A percentile compares a stretch with the other conserved stretches of the same genome.
Evolutionary conservation across 2,888 invertebrate genomes (phyloP).

Genomic region (Agriopis marginaria): DNA sequence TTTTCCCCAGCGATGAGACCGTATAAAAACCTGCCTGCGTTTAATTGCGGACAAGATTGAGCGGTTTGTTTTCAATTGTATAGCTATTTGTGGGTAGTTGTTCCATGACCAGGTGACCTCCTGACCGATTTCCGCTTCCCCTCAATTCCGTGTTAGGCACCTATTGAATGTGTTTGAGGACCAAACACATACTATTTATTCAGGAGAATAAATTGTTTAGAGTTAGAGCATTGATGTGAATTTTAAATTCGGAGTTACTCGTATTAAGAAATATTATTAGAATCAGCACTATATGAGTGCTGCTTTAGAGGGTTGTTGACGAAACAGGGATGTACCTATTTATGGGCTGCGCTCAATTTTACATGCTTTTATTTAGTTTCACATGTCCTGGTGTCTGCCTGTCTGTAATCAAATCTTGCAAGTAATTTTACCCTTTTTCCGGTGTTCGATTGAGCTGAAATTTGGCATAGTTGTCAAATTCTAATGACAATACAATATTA

Average conservation of each 20-base stretch:
- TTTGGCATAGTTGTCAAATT: too few relatives aligned
- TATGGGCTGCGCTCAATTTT: too few relatives aligned
- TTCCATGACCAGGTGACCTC: conserved; percentile 36
- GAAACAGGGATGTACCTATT: too few relatives aligned
- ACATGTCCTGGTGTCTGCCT: too few relatives aligned
- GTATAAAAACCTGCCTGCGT: conserved; percentile 39
- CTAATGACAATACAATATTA: too few relatives aligned
- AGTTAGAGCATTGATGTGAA: conserved; percentile 5
- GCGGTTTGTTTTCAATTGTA: conserved; percentile 32
- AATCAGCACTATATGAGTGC: too few relatives aligned
- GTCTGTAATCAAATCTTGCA: too few relatives aligned
- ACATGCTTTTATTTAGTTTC: too few relatives aligned
- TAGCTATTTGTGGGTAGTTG: conserved; percentile 17
- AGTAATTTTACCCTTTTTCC: too few relatives aligned
- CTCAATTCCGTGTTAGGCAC: conserved; percentile 35
- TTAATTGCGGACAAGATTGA: conserved; percentile 43
- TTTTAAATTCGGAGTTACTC: not conserved
- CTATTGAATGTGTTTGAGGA: conserved; percentile 39
- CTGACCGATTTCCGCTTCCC: conserved; percentile 42
- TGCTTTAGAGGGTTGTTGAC: too few relatives aligned
- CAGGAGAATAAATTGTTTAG: conserved; percentile 23
- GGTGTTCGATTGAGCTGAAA: too few relatives aligned
- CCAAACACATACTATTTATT: conserved; percentile 37
- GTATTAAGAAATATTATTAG: too few relatives aligned
- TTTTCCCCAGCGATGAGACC: conserved; percentile 54